Evolutionary conservation across 2,797 vertebrate genomes (phyloP), one percentile per base, ranked within the genome.

Genomic region (Enteromius paludinosus): DNA sequence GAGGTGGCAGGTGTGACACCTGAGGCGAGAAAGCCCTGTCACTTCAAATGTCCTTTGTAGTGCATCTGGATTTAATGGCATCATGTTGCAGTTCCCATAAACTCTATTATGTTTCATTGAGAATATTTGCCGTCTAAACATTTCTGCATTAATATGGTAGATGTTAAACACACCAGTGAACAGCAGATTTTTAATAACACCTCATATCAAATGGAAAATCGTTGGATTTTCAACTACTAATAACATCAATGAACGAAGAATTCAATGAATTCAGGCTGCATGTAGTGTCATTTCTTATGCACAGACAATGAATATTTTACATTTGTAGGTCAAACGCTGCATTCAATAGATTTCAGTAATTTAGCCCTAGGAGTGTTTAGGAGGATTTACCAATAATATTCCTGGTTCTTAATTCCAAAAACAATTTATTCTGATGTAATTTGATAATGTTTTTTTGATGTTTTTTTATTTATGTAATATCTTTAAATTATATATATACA

Each of bases 11-110:
- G 62, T 79, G 66, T 82, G 68, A 56, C 30, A 72, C 83, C 74
- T 73, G 71, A 23, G 64, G 69, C 62, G 45, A 76, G 81, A 76
- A 62, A 23, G 62, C 75, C 68, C 79, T 78, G 85, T 84, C 85
- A 72, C 73, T 66, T 81, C 61, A 66, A 18, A 78, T 84, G 70
- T 59, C 38, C 64, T 74, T 30, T 45, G 23, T 65, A 47, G 49
- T 79, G 61, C 35, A 56, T 80, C 56, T 82, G 49, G 65, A 61
- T 47, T 77, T 23, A 74, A 83, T 79, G 78, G 56, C 52, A 73
- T 71, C 18, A 12, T 72, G 77, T 45, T 79, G 52, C 35, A 45
- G 65, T 47, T 72, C 28, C 68, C 25, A 33, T 80, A 30, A 45
- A 71, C 10, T 25, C 10, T 59, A 41, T 45, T 59, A 30, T 70